These are phyloP conservation scores for Globodera ellingtonae DNA, from an alignment of 1,140 invertebrate species.

Conservation along the genomic window DNA sequence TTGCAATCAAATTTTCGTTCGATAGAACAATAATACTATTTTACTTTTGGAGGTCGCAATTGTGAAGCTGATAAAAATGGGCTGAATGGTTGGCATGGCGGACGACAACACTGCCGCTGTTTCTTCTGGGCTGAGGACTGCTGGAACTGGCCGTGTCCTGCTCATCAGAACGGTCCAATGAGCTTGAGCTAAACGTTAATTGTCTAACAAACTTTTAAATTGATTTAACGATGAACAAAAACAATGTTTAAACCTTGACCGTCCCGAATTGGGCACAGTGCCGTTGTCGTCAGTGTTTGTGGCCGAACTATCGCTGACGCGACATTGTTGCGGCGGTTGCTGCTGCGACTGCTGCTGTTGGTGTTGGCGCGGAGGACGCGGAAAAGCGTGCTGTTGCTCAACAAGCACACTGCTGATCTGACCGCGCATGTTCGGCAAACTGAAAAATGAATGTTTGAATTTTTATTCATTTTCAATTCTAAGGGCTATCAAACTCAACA, in stretches of 20 bases:
- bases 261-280: slow-evolving; percentile 9
- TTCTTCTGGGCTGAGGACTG: slow-evolving; percentile 12
- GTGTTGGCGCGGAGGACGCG: background rate
- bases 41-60: background rate
- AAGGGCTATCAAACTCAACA: too few species aligned
- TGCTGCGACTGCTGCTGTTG: background rate
- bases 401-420: background rate
- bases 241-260: background rate
- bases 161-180: slow-evolving; percentile 2
- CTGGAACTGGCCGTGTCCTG: slow-evolving; percentile 18
- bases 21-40: background rate
- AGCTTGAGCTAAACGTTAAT: slow-evolving; percentile 9
- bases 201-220: background rate
- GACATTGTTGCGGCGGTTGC: background rate
- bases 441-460: background rate
- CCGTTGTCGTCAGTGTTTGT: background rate
- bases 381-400: background rate
- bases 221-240: background rate
- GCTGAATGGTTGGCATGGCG: background rate
- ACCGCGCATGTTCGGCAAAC: background rate
- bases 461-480: background rate
- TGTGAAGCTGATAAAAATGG: slow-evolving; percentile 1
- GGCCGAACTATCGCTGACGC: background rate
- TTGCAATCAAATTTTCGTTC: background rate
- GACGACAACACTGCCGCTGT: background rate